Conservation (phyloP, 1,140 invertebrate species). For the Macrobrachium nipponense region DNA sequence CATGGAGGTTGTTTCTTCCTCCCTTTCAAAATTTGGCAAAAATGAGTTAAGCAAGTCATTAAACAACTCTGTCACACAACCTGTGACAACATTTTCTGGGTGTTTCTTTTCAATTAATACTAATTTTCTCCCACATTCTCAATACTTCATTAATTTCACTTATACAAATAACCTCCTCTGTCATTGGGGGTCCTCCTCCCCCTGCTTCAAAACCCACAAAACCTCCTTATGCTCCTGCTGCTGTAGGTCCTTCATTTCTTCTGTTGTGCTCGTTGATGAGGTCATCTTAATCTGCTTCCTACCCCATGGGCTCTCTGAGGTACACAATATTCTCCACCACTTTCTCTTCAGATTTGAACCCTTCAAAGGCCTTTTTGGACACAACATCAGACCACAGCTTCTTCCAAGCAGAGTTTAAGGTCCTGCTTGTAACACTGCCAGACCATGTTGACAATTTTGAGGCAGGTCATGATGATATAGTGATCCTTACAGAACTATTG, state of each 20-base stretch:
- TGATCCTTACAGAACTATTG: slow-evolving; percentile 61
- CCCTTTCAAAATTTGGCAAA: too few species aligned
- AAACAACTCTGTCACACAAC: neutral
- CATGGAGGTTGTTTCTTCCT: too few species aligned
- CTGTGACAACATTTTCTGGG: too few species aligned
- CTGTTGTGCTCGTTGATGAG: neutral
- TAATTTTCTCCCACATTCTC: slow-evolving; percentile 1
- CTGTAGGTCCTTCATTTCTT: neutral
- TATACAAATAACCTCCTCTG: neutral
- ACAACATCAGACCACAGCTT: slow-evolving; percentile 65
- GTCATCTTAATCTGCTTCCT: slow-evolving; percentile 64
- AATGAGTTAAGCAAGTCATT: neutral
- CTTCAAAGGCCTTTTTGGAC: slow-evolving; percentile 63
- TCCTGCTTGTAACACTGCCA: slow-evolving; percentile 58
- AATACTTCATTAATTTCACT: neutral
- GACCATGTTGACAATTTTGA: slow-evolving; percentile 66
- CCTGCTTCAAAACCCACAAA: too few species aligned
- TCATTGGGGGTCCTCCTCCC: too few species aligned
- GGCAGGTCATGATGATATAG: slow-evolving; percentile 50
- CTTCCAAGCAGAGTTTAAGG: slow-evolving; percentile 66
- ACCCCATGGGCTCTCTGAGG: slow-evolving; percentile 65
- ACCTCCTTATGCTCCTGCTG: too few species aligned
- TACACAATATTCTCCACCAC: slow-evolving; percentile 66
- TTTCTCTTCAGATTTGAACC: slow-evolving; percentile 55
- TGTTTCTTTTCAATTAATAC: neutral